Conservation (phyloP, 2,797 vertebrate genomes). For the Hoplostethus atlanticus region DNA sequence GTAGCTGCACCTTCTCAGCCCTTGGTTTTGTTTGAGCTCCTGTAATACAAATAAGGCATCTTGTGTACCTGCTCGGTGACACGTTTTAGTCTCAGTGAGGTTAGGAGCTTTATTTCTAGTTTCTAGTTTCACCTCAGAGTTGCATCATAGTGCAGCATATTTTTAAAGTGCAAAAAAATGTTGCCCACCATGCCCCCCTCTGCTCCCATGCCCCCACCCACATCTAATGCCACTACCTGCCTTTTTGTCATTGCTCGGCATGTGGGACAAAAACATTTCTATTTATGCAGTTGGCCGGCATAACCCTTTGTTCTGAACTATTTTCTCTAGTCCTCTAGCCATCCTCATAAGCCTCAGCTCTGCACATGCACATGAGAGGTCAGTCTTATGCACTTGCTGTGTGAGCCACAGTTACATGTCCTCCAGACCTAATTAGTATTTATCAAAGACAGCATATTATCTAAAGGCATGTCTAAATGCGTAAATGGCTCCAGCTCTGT, state of each 20-base stretch:
- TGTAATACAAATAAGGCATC: background rate
- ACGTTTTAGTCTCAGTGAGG: background rate
- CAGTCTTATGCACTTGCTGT: conserved; percentile 4
- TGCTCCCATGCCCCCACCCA: background rate
- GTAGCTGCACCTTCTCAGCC: background rate
- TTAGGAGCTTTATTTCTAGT: no score
- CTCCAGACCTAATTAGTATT: conserved; percentile 59
- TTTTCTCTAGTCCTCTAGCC: no score
- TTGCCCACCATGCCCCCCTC: background rate
- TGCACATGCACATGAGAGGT: conserved; percentile 30
- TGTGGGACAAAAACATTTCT: conserved; percentile 5
- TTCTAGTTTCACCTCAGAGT: no score
- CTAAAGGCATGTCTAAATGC: conserved; percentile 53
- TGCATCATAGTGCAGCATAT: background rate
- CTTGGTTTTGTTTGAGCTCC: background rate
- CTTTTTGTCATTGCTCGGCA: no score
- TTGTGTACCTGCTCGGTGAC: background rate
- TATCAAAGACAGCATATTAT: conserved; percentile 64
- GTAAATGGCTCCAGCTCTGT: conserved; percentile 62
- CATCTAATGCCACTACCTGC: no score
- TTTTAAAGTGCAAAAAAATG: background rate
- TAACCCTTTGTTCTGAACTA: no score
- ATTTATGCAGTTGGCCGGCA: background rate
- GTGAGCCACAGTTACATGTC: conserved; percentile 31
- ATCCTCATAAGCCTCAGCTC: background rate